phyloP scores from a whole-genome alignment of 2,888 invertebrate genomes.

The Lasiommata megera region DNA sequence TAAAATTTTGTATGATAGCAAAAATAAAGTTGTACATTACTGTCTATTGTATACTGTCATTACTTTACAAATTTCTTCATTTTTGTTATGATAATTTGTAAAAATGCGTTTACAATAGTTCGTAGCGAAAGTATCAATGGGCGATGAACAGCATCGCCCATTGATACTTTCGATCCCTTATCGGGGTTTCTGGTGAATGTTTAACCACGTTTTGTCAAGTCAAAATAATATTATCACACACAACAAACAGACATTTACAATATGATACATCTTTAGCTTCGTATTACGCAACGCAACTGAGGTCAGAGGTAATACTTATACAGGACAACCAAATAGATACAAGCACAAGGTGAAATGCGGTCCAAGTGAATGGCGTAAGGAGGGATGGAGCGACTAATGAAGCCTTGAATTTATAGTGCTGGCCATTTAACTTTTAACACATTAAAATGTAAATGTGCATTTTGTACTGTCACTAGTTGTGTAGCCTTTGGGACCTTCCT shows the following conservation, averaged over 20 bases:
- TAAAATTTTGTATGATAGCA: no score
- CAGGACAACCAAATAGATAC: constrained; percentile 30
- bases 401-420: constrained; percentile 55
- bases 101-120: no score
- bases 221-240: no score
- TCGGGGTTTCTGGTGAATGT: no score
- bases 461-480: neutral
- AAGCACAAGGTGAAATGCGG: constrained; percentile 71
- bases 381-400: constrained; percentile 34
- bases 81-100: no score
- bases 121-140: no score
- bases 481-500: constrained; percentile 7
- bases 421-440: constrained; percentile 28
- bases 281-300: constrained; percentile 16
- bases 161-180: no score
- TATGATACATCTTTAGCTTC: neutral
- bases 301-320: constrained; percentile 21
- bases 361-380: constrained; percentile 59
- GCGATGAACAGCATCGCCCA: no score
- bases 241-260: neutral
- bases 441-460: constrained; percentile 10
- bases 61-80: no score
- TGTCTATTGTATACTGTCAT: no score
- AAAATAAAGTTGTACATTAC: no score
- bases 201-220: no score